Base-by-base conservation (phyloP, 2,888 invertebrate species). In the Macaria notata region DNA sequence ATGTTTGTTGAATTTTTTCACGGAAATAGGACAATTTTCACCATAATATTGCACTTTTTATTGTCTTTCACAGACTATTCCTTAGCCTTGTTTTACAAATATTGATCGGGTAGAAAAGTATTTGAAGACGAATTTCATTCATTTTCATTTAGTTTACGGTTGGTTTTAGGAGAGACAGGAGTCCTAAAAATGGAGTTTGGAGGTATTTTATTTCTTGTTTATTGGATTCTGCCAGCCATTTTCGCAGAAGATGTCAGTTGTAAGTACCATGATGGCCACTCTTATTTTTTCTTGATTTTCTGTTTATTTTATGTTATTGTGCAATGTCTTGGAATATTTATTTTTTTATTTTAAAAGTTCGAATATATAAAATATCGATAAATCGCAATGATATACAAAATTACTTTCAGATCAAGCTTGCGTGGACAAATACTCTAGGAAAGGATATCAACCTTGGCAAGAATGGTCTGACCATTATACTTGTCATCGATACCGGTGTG, bases 381-480 rank as follows among this genome's bases (percentile, higher is more conserved):
- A 6, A 36, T 36, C 4, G 3, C 7, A 3, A 36, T 6, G 1
- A 36, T 6, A 36, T 7, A 36, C 4, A 7, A 1, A 36, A 9
- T 50, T 29, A 38, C 30, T 71, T 69, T 31, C 71, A 91, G 91
- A 89, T 72, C 91, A 91, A 81, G 91, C 91, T 0, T 91, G 91
- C 58, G 88, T 91, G 1, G 91, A 91, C 54, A 91, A 91, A 76
- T 91, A 91, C 59, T 91, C 91, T n/a, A 83, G 91, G 61, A 91
- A 91, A 73, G 91, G 91, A 1, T 91, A 91, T 58, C 91, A 91
- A 59, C 91, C 91, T 0, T 91, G 91, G 91, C 91, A 91, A 49
- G 91, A 91, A 56, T 91, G 91, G 91, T 91, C 91, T 0, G 91
- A 91, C 59, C 91, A 91, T 59, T 91, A 91, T 61, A 91, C 91